These are phyloP conservation scores for Zeus faber DNA, from an alignment of 2,113 vertebrate genomes.

Conservation along the genomic window DNA sequence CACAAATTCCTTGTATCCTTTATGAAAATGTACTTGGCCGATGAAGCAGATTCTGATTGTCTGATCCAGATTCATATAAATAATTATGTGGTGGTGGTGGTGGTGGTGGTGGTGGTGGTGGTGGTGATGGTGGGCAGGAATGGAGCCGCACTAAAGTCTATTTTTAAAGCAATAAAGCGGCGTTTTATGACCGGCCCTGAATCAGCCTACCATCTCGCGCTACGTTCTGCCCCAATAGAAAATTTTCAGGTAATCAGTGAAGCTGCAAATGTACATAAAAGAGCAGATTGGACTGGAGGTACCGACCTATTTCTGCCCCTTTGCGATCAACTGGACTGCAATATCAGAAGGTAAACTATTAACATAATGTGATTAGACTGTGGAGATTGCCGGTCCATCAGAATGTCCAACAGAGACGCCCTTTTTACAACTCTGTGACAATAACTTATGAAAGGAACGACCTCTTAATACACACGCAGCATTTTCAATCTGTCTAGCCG, in stretches of 20 bases:
- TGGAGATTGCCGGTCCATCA: conserved; percentile 20
- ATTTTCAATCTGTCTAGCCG: conserved; percentile 25
- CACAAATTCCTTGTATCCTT: too few relatives aligned
- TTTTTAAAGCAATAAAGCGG: conserved; percentile 23
- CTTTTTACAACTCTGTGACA: conserved; percentile 10
- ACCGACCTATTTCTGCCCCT: too few relatives aligned
- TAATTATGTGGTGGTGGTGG: too few relatives aligned
- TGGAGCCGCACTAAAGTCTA: conserved; percentile 15
- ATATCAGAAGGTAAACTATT: neutral
- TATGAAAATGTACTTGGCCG: too few relatives aligned
- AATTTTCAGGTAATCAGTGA: conserved; percentile 49
- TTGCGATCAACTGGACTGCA: neutral
- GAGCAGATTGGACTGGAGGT: too few relatives aligned
- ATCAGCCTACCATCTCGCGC: conserved; percentile 41
- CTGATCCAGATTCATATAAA: too few relatives aligned
- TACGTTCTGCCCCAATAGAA: conserved; percentile 26
- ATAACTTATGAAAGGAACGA: conserved; percentile 20
- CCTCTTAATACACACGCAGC: conserved; percentile 22
- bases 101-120: neutral
- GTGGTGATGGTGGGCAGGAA: neutral
- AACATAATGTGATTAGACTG: neutral
- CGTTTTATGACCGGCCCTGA: conserved; percentile 43
- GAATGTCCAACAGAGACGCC: conserved; percentile 23
- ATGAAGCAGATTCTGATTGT: too few relatives aligned
- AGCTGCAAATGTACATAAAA: conserved; percentile 16